These are phyloP conservation scores for Delia radicum DNA, from an alignment of 1,140 invertebrate species.

Conservation along the genomic window DNA sequence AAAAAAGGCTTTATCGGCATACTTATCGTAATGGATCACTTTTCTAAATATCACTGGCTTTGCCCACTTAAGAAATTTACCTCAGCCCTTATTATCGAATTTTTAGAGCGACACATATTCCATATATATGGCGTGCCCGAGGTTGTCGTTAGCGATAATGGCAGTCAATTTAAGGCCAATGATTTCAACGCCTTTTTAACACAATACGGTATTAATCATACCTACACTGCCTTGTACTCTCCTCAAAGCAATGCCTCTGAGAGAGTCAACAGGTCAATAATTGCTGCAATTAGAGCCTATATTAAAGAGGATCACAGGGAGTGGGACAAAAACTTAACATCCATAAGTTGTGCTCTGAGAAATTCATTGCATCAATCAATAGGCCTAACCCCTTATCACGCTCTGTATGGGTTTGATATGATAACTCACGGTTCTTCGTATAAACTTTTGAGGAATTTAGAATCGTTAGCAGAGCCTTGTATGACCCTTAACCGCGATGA, in stretches of 20 bases:
- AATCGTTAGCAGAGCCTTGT: too few species aligned
- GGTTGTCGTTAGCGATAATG: neutral
- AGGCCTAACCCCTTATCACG: neutral
- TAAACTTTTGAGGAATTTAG: too few species aligned
- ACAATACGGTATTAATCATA: too few species aligned
- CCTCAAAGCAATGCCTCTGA: too few species aligned
- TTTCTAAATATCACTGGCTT: neutral
- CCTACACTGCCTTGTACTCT: too few species aligned
- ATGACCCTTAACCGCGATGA: neutral
- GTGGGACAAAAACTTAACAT: neutral
- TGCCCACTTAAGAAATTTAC: neutral
- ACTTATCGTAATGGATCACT: neutral
- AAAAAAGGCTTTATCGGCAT: neutral
- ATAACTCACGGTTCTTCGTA: neutral
- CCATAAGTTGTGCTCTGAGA: neutral
- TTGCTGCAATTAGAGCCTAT: slow-evolving; percentile 19
- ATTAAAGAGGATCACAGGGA: neutral
- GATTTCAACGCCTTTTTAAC: too few species aligned
- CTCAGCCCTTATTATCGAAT: neutral
- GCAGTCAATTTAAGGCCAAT: too few species aligned
- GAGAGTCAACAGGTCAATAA: neutral
- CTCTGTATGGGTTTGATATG: neutral
- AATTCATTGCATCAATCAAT: neutral
- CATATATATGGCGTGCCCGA: slow-evolving; percentile 12
- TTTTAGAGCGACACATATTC: neutral